Conservation (phyloP, 2,888 invertebrate species). For the Onthophagus sagittarius region DNA sequence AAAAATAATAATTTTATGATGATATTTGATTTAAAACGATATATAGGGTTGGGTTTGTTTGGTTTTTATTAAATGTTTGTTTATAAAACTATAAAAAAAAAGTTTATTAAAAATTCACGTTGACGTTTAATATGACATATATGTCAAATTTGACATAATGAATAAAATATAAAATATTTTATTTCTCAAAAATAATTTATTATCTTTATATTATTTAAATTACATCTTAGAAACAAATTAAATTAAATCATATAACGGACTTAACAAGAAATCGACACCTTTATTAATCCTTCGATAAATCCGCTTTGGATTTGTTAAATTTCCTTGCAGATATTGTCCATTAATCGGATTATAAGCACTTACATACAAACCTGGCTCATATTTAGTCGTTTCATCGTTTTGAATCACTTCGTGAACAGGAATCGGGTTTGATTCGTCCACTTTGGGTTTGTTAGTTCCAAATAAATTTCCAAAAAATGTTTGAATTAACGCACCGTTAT, state of each 20-base stretch:
- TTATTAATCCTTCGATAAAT: constrained; percentile 24
- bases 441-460: neutral
- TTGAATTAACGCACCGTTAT: constrained; percentile 14
- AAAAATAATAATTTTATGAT: no score
- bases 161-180: no score
- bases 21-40: no score
- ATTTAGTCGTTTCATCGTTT: constrained; percentile 19
- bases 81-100: no score
- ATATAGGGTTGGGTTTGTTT: no score
- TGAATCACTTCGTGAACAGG: constrained; percentile 28
- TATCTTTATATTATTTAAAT: no score
- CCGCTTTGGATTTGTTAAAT: constrained; percentile 25
- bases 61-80: no score
- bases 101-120: no score
- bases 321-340: constrained; percentile 24
- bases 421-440: constrained; percentile 16
- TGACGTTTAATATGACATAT: no score
- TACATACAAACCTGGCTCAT: constrained; percentile 23
- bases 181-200: no score
- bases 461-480: constrained; percentile 12
- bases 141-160: no score
- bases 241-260: constrained; percentile 27
- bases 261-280: constrained; percentile 27
- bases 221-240: neutral
- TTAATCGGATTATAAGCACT: constrained; percentile 26